These are phyloP conservation scores for Petrocephalus schoutedeni DNA, from an alignment of 2,797 vertebrate species.

Conservation along the genomic window DNA sequence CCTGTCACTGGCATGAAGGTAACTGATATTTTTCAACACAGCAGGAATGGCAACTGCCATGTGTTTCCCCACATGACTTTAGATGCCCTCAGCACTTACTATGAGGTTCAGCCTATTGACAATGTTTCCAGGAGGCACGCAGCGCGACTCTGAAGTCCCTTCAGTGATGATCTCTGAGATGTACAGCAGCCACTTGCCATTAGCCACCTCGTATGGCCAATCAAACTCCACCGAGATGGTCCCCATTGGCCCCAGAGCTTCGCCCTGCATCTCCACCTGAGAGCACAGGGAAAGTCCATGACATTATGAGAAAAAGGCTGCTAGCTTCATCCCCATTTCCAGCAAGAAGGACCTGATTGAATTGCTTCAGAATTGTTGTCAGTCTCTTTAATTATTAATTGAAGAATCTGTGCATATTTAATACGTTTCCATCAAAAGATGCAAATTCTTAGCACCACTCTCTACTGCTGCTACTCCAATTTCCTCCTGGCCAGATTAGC, in stretches of 20 bases:
- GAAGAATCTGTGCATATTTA: background rate
- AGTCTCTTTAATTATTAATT: background rate
- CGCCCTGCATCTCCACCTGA: slow-evolving; percentile 63
- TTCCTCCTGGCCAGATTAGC: background rate
- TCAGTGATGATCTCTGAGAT: slow-evolving; percentile 73
- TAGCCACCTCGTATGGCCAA: slow-evolving; percentile 83
- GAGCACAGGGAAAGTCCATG: background rate
- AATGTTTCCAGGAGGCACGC: slow-evolving; percentile 64
- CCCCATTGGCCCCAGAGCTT: slow-evolving; percentile 68
- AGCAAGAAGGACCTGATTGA: background rate
- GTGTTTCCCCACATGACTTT: background rate
- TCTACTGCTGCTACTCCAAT: background rate
- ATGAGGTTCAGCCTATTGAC: slow-evolving; percentile 79
- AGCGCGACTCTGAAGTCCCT: slow-evolving; percentile 57
- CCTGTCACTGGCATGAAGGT: background rate
- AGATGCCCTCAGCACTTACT: slow-evolving; percentile 59
- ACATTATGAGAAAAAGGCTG: background rate
- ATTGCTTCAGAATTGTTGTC: background rate
- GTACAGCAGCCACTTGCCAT: slow-evolving; percentile 95
- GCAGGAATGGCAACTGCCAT: background rate
- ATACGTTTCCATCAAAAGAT: background rate
- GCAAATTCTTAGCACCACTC: background rate
- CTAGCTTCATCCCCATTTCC: background rate
- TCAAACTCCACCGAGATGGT: slow-evolving; percentile 75
- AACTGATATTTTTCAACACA: background rate